A percentile compares a stretch with the other conserved stretches of the same genome.
Evolutionary conservation across 2,113 vertebrate species (phyloP).

Genomic region (Rhea americana): DNA sequence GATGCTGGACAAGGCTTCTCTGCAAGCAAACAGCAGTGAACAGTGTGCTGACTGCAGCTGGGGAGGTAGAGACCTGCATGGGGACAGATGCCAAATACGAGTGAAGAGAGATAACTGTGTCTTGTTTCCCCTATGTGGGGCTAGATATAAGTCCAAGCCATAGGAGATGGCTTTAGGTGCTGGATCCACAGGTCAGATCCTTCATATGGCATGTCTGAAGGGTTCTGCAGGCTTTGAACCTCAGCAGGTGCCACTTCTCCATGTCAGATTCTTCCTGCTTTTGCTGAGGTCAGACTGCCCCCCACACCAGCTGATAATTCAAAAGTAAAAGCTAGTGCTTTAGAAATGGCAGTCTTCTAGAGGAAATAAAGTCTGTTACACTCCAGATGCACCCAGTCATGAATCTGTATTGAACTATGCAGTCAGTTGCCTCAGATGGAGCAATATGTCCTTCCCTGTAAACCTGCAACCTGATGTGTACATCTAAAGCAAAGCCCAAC

Average conservation of each 20-base stretch:
- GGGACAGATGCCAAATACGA: background rate
- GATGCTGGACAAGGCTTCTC: background rate
- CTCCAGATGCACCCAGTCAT: accelerated
- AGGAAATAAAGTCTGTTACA: too few species aligned
- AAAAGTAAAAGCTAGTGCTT: background rate
- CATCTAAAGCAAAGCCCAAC: background rate
- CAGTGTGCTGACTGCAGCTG: background rate
- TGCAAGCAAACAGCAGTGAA: background rate
- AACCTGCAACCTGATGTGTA: accelerated
- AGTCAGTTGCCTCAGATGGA: background rate
- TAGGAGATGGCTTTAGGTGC: accelerated
- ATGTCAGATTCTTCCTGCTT: accelerated
- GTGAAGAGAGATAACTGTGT: background rate
- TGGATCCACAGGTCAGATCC: background rate
- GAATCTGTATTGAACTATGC: accelerated
- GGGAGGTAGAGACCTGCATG: background rate
- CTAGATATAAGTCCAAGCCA: background rate
- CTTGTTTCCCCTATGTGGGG: background rate
- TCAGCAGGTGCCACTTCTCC: background rate
- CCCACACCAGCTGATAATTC: accelerated
- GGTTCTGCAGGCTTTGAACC: background rate
- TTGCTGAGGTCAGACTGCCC: background rate
- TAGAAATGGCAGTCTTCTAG: background rate
- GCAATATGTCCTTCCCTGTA: accelerated
- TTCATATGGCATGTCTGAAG: accelerated